Evolutionary conservation across 2,888 invertebrate species (phyloP).

Genomic region (Gymnosoma rotundatum): DNA sequence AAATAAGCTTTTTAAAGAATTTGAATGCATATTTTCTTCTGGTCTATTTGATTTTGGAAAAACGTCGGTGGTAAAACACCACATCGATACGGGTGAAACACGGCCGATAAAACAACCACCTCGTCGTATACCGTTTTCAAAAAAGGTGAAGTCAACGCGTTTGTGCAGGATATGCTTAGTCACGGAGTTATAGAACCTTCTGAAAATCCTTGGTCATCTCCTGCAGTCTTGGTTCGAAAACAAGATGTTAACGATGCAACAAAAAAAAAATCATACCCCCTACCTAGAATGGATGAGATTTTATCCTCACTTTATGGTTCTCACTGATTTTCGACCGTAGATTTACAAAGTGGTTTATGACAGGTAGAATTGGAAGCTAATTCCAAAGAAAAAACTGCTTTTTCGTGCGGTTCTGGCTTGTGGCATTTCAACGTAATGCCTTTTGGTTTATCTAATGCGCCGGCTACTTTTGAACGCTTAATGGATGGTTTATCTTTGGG

Average conservation of each 20-base stretch:
- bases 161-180: neutral
- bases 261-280: neutral
- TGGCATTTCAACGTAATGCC: conserved; percentile 46
- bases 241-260: neutral
- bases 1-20: neutral
- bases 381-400: no score
- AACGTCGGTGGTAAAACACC: no score
- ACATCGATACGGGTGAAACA: no score
- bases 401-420: no score
- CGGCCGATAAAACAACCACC: neutral
- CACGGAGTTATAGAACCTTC: neutral
- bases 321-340: conserved; percentile 44
- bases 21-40: neutral
- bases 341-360: conserved; percentile 39
- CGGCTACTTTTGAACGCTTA: conserved; percentile 68
- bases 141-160: neutral
- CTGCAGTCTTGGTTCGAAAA: no score
- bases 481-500: conserved; percentile 19
- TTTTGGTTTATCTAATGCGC: conserved; percentile 52
- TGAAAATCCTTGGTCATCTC: neutral
- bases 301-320: conserved; percentile 37
- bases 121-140: neutral
- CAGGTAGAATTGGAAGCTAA: conserved; percentile 57
- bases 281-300: conserved; percentile 47
- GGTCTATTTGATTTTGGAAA: no score